Evolutionary conservation across 2,888 invertebrate genomes (phyloP), one percentile per base, ranked within the genome.

Genomic region (Habroteleia sp.): DNA sequence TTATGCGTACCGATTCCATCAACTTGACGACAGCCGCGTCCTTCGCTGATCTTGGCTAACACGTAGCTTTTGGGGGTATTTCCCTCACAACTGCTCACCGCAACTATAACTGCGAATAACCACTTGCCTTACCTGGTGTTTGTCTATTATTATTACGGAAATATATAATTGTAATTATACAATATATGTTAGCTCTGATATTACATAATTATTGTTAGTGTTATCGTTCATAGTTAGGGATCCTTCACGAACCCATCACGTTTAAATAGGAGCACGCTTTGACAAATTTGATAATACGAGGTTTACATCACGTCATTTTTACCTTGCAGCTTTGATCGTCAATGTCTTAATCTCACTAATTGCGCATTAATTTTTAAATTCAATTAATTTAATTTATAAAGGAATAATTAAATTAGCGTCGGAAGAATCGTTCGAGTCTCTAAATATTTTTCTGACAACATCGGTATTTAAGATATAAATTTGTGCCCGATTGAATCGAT

Each of bases 41-140:
- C 81, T 83, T 82, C 68, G 78, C 78, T 83, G 84, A 82, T 80
- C 84, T 88, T 87, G 86, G 88, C 88, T 88, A 88, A 88, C 88
- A 87, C 88, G 88, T 88, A 88, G 88, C 88, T 88, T 87, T 87
- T 84, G 86, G 84, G 88, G 87, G 87, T 83, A 83, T 85, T 83
- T 85, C 87, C 88, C 87, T 87, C 88, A 87, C 87, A 80, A 87
- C 88, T 88, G 87, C 87, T 88, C 88, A 88, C 88, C 88, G 88
- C 88, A 88, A 88, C 88, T 88, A 88, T 88, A 88, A 88, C 88
- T 86, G 85, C 86, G 85, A 88, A 88, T 88, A 88, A 88, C 87
- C 88, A 88, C 88, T 72, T 88, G 87, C 87, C 87, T 88, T 87
- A 88, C 84, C 86, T 88, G 88, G 88, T 88, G 87, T 88, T 86